Base-by-base conservation (phyloP, 2,797 vertebrate species). In the Chaunax sp. region DNA sequence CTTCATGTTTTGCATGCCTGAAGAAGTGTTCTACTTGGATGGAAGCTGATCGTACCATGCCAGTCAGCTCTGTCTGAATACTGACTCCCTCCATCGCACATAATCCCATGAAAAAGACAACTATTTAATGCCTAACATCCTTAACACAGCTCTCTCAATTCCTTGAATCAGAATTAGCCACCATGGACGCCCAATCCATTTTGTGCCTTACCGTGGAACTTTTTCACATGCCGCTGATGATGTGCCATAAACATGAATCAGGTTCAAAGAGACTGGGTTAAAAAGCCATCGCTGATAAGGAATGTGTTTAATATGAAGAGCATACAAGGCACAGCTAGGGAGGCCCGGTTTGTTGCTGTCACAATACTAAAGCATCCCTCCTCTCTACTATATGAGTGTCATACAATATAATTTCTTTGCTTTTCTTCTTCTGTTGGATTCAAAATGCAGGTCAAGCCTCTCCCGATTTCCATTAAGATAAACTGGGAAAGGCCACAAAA, bases 11-110 rank as follows among this genome's bases (percentile, higher is more conserved):
- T 75, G 83, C 81, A 88, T 80, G 87, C 89, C 89, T 89, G 83
- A 77, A 93, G 89, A 91, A 90, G 81, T 87, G 90, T 88, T 92
- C 89, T 80, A 93, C 83, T 92, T 90, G 92, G 92, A 92, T 81
- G 77, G 64, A 64, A 72, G 78, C 80, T 82, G 87, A 91, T 90
- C 86, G 83, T 20, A 46, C 61, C 8, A 23, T 87, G 89, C 90
- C 91, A 93, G 87, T 87, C 82, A 76, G 80, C 81, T 70, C 72
- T 23, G 81, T 78, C 70, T 91, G 82, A 90, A 90, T 87, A 78
- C 82, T 75, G 80, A 81, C 82, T 89, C 83, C 90, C 89, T 89
- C 87, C 79, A 85, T 86, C 37, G 49, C 87, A 87, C 78, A 87
- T 90, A 91, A 92, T 92, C 85, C 86, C 66, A 60, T 81, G 80